Percentiles rank a stretch among this genome's conserved stretches.
These are phyloP conservation scores for Opisthocomus hoazin DNA, from an alignment of 2,113 vertebrate species.

Conservation along the genomic window DNA sequence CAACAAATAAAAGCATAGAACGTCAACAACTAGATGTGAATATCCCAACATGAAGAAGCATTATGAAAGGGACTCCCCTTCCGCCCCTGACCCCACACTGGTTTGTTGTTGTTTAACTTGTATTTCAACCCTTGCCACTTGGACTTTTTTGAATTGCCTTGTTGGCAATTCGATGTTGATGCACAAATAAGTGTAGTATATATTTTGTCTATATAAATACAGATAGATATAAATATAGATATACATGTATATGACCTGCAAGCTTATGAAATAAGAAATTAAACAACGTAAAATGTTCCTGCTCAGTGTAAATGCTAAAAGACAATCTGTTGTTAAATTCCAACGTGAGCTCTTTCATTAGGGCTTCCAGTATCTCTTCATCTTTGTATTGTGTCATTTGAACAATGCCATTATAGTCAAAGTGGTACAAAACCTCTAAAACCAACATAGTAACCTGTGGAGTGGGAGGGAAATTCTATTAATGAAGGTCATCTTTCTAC, in stretches of 20 bases:
- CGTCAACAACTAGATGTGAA: not conserved
- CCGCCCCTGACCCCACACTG: accelerated
- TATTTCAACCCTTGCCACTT: not conserved
- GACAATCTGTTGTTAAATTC: not conserved
- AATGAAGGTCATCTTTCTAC: not conserved
- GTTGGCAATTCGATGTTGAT: no score
- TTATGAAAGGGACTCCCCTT: not conserved
- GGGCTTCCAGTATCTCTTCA: not conserved
- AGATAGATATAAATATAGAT: no score
- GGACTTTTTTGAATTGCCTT: not conserved
- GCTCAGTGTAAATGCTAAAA: not conserved
- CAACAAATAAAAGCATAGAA: not conserved
- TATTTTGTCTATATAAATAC: not conserved
- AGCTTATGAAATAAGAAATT: not conserved
- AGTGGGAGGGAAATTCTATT: not conserved
- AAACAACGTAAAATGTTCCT: not conserved
- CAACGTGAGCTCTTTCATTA: not conserved
- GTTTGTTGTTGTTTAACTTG: not conserved
- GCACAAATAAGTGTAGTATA: not conserved
- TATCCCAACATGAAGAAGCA: not conserved
- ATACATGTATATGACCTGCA: not conserved
- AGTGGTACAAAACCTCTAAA: not conserved
- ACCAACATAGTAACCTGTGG: not conserved
- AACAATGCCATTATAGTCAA: not conserved
- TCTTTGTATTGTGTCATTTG: not conserved